Conservation (phyloP, 2,113 vertebrate genomes). For the Neolamprologus kungweensis region DNA sequence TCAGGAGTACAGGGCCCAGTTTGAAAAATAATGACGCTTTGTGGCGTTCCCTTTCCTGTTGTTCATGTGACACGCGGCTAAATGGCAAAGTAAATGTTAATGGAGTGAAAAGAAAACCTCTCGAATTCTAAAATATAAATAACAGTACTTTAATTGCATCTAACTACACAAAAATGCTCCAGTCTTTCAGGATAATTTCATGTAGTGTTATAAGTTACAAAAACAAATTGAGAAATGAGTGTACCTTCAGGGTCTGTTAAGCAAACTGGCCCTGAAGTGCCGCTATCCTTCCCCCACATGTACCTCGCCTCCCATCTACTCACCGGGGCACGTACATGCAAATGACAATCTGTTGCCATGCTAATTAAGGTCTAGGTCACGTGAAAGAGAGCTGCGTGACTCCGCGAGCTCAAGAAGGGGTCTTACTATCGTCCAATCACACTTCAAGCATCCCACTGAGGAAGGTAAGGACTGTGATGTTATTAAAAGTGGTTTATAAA, state of each 20-base stretch:
- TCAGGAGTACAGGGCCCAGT: conserved; percentile 9
- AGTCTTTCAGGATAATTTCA: neutral
- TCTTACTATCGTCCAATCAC: conserved; percentile 15
- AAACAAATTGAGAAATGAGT: conserved; percentile 25
- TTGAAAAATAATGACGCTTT: conserved; percentile 39
- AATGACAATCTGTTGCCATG: conserved; percentile 68
- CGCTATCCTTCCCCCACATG: conserved; percentile 11
- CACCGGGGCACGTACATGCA: conserved; percentile 49
- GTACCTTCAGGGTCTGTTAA: conserved; percentile 44
- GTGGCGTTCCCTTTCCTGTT: neutral
- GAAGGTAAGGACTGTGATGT: neutral
- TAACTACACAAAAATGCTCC: neutral
- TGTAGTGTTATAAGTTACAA: conserved; percentile 20
- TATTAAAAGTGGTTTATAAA: neutral
- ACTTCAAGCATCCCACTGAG: neutral
- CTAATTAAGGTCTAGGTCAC: conserved; percentile 64
- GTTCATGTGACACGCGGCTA: conserved; percentile 1
- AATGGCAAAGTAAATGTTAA: neutral
- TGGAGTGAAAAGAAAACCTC: neutral
- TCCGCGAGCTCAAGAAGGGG: conserved; percentile 1
- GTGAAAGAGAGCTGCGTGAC: conserved; percentile 21
- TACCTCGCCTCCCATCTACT: conserved; percentile 23
- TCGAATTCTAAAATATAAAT: neutral
- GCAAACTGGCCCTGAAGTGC: conserved; percentile 46
- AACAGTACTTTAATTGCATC: neutral